phyloP scores from a whole-genome alignment of 2,113 vertebrate genomes.

The human region GRCh38 chr12:67680001-67680500 shows the following conservation, averaged over 20 bases:
- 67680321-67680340: constrained; percentile 2
- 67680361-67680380: not conserved
- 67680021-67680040: not conserved
- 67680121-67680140: not conserved
- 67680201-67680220: constrained; percentile 4
- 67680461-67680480: not conserved
- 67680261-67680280: not conserved
- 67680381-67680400: not conserved
- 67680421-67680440: not conserved
- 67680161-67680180: not conserved
- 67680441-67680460: not conserved
- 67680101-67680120: not conserved
- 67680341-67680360: not conserved
- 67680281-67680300: constrained; percentile 36
- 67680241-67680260: not conserved
- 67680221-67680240: not conserved
- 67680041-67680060: not conserved
- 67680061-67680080: not conserved
- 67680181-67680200: not conserved
- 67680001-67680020: not conserved
- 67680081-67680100: not conserved
- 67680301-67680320: not conserved
- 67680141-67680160: not conserved
- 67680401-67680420: not conserved
- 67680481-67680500: not conserved